Base-by-base conservation (phyloP, 1,140 invertebrate species). In the Drosophila simulans region DNA sequence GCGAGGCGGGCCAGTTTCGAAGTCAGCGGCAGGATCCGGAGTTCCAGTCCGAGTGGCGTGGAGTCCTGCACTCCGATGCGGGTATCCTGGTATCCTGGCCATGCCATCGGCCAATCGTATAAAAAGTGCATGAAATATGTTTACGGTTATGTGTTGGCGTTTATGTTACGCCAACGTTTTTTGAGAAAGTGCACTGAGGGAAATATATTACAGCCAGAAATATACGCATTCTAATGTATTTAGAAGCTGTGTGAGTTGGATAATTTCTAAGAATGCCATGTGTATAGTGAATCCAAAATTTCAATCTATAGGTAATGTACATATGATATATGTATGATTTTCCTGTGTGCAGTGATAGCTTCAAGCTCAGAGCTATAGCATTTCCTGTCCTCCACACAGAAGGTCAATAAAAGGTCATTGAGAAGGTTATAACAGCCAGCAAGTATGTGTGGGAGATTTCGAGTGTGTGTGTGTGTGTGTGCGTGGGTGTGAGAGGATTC, bases 111-210 rank as follows among this genome's bases (percentile, higher is more conserved):
- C 65, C 79, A 82, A 82, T 82, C 79, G 79, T 77, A 82, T 82
- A 82, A 81, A 82, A 82, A 82, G 62, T 82, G 79, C 79, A 82
- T 82, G 79, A 82, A 82, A 82, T 82, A 82, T 82, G 79, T 77
- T 82, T 82, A 82, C 79, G 82, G 79, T 77, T 82, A 77, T 82
- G 79, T 83, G 80, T 78, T 83, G 74, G 69, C 73, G 63, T 82
- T 82, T 82, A 82, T 82, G 79, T 82, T 77, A 15, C 37, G 53
- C 40, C 27, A 45, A 7, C 43, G 27, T 31, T 31, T 40, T 39
- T 39, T 39, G 11, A 39, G 13, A 13, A 13, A 39, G 12, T 39
- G 12, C 11, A 13, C 37, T 39, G 13, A 31, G 31, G 7, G 8
- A 31, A 31, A 8, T 31, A 3, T 8, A 31, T 31, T 8, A 8